These are phyloP conservation scores for Yponomeuta malinellus DNA, from an alignment of 2,888 invertebrate genomes.

Conservation along the genomic window DNA sequence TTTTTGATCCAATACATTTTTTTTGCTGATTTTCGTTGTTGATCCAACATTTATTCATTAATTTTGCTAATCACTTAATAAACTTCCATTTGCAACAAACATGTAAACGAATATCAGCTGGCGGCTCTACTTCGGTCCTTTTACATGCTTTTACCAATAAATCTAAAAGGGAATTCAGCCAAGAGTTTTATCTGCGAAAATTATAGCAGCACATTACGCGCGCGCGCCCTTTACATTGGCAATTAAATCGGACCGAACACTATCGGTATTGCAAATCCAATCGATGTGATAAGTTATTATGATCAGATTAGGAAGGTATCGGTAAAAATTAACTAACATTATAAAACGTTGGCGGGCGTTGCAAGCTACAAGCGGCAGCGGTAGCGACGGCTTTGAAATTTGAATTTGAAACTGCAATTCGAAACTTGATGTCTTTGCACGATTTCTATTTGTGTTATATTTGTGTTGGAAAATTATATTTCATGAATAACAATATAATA, in stretches of 20 bases:
- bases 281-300: constrained; percentile 23
- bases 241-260: constrained; percentile 12
- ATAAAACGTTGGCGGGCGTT: constrained; percentile 40
- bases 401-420: not conserved
- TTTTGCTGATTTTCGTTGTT: too few species aligned
- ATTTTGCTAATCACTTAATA: too few species aligned
- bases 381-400: constrained; percentile 12
- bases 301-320: constrained; percentile 60
- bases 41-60: too few species aligned
- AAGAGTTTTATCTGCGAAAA: constrained; percentile 8
- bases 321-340: constrained; percentile 58
- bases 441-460: too few species aligned
- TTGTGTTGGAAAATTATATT: too few species aligned
- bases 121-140: not conserved
- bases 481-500: too few species aligned
- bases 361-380: constrained; percentile 28
- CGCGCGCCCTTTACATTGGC: constrained; percentile 6
- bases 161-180: not conserved
- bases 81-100: too few species aligned
- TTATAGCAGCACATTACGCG: constrained; percentile 10
- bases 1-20: too few species aligned
- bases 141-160: not conserved
- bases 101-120: too few species aligned
- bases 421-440: too few species aligned
- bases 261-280: constrained; percentile 57